A percentile compares a stretch with the other conserved stretches of the same genome.
phyloP scores from a whole-genome alignment of 2,888 invertebrate species.

The Pyralis farinalis region DNA sequence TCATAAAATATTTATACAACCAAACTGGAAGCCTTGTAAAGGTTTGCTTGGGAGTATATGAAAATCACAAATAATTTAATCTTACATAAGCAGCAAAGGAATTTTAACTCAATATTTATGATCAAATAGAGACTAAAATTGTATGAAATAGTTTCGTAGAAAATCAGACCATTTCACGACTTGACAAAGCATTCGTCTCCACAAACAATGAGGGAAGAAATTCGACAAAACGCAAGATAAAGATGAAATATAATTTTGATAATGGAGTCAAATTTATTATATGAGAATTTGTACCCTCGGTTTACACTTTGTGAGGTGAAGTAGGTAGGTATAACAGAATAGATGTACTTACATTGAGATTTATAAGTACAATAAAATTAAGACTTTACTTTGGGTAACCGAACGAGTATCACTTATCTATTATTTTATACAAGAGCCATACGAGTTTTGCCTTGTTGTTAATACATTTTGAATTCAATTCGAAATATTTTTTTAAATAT shows the following conservation, averaged over 20 bases:
- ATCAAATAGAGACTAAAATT: not conserved
- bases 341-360: too few relatives aligned
- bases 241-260: conserved; percentile 48
- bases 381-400: too few relatives aligned
- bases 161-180: conserved; percentile 23
- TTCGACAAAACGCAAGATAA: conserved; percentile 47
- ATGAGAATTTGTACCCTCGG: conserved; percentile 17
- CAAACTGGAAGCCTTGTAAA: conserved; percentile 16
- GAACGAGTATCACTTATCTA: too few relatives aligned
- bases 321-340: too few relatives aligned
- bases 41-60: conserved; percentile 7
- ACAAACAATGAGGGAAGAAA: conserved; percentile 35
- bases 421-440: too few relatives aligned
- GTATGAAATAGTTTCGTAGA: not conserved
- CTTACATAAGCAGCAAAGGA: conserved; percentile 1
- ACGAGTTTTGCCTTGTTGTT: too few relatives aligned
- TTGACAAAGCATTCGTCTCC: conserved; percentile 28
- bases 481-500: too few relatives aligned
- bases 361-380: too few relatives aligned
- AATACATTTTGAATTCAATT: too few relatives aligned
- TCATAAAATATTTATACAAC: conserved; percentile 18
- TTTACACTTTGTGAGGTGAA: conserved; percentile 17
- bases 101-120: conserved; percentile 4
- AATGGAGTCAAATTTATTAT: conserved; percentile 34
- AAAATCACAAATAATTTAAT: conserved; percentile 19